Evolutionary conservation across 2,113 vertebrate species (phyloP), one percentile per base, ranked within the genome.

Genomic region (Mustelus asterias): DNA sequence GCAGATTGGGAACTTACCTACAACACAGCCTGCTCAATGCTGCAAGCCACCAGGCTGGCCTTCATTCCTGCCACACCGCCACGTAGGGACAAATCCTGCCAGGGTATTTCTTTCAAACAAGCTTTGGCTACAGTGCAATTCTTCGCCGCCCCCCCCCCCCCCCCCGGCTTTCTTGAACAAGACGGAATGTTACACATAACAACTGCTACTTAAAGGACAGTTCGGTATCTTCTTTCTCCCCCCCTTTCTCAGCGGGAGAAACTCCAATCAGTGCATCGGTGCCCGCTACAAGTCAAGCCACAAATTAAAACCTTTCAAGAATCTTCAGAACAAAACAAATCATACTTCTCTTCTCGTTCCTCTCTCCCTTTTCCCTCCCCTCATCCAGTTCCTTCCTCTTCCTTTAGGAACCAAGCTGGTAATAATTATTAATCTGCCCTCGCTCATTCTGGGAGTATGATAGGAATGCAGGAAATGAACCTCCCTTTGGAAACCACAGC

Each of bases 401-500:
- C 93, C 93, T 72, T 22, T 37, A 65, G 89, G 60, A 93, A 37
- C n/a, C 89, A 93, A 37, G 89, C 89, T 65, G 89, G 60, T 20
- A 65, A 37, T 93, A 67, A 65, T 93, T 37, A 93, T 93, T 93
- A 93, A 65, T 93, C 58, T 93, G 89, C 93, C 70, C 93, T 72
- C 41, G 63, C 67, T 72, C 93, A 95, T 72, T 72, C 93, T 48
- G 67, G 65, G 93, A 93, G 93, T 26, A 95, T 95, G 93, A 95
- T 60, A 70, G 67, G 67, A 95, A 95, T 95, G 93, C 93, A 95
- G 93, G 93, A 95, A 95, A 95, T 70, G 67, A 95, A 44, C 93
- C 67, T 70, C 65, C n/a, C 93, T 37, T 29, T 44, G 18, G 93
- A 48, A 70, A 69, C 65, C 93, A 95, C 65, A 48, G 67, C 41